phyloP scores from a whole-genome alignment of 2,888 invertebrate genomes.

The Antitype chi region DNA sequence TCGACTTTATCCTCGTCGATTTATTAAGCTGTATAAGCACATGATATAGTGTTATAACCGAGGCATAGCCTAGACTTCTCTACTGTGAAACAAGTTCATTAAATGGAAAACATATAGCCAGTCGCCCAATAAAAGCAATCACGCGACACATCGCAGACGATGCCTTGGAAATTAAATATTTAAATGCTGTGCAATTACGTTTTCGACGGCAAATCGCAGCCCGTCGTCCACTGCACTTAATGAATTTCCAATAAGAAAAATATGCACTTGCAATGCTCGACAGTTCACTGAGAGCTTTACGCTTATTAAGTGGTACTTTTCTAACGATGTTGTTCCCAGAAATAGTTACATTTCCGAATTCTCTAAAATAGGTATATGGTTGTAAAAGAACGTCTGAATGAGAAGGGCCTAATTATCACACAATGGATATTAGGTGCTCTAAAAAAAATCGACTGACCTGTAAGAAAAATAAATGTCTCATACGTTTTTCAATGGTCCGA shows the following conservation, averaged over 20 bases:
- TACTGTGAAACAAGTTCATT: constrained; percentile 78
- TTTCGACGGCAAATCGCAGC: constrained; percentile 82
- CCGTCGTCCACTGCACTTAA: constrained; percentile 76
- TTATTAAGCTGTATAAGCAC: constrained; percentile 70
- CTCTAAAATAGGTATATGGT: background rate
- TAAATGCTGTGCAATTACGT: constrained; percentile 83
- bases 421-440: constrained; percentile 23
- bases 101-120: constrained; percentile 74
- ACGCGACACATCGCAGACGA: constrained; percentile 75
- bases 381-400: constrained; percentile 27
- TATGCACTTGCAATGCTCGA: constrained; percentile 28
- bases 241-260: constrained; percentile 83
- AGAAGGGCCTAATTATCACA: constrained; percentile 28
- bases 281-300: background rate
- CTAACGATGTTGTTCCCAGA: background rate
- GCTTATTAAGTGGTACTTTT: background rate
- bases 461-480: constrained; percentile 68
- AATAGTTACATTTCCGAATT: background rate
- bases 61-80: constrained; percentile 65
- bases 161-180: constrained; percentile 81
- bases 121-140: constrained; percentile 78
- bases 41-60: constrained; percentile 68
- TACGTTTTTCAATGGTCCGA: constrained; percentile 74
- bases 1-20: constrained; percentile 71
- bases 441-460: constrained; percentile 58